These are phyloP conservation scores for Apocrypta bakeri DNA, from an alignment of 1,140 invertebrate genomes.

Conservation along the genomic window DNA sequence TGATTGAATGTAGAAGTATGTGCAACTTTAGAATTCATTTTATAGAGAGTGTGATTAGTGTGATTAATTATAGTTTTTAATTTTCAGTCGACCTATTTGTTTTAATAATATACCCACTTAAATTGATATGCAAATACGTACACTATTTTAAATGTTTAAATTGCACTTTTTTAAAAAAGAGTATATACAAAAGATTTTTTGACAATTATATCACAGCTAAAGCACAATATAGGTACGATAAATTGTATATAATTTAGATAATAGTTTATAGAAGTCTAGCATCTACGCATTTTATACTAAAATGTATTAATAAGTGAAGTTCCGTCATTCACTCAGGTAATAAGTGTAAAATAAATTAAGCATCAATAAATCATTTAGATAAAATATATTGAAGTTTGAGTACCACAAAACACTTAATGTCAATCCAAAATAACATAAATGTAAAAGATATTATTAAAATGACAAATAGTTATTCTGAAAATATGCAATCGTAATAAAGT, in stretches of 20 bases:
- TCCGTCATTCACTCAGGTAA: conserved; percentile 8
- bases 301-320: conserved; percentile 43
- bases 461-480: no score
- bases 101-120: not conserved
- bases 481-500: no score
- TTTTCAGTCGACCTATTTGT: no score
- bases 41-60: no score
- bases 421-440: not conserved
- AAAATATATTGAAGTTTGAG: conserved; percentile 11
- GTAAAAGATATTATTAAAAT: no score
- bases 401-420: not conserved
- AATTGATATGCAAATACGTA: not conserved
- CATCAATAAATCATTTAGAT: conserved; percentile 39
- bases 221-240: conserved; percentile 24
- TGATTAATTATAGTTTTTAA: no score
- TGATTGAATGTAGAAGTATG: no score
- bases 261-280: conserved; percentile 61
- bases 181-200: conserved; percentile 34
- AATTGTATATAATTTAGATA: conserved; percentile 65
- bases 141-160: conserved; percentile 21
- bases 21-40: no score
- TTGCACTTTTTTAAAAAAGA: conserved; percentile 14
- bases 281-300: conserved; percentile 51
- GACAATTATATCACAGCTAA: conserved; percentile 27
- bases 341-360: not conserved